These are phyloP conservation scores for Antedon mediterranea DNA, from an alignment of 53 echinoderm and acorn worm genomes.

Conservation along the genomic window DNA sequence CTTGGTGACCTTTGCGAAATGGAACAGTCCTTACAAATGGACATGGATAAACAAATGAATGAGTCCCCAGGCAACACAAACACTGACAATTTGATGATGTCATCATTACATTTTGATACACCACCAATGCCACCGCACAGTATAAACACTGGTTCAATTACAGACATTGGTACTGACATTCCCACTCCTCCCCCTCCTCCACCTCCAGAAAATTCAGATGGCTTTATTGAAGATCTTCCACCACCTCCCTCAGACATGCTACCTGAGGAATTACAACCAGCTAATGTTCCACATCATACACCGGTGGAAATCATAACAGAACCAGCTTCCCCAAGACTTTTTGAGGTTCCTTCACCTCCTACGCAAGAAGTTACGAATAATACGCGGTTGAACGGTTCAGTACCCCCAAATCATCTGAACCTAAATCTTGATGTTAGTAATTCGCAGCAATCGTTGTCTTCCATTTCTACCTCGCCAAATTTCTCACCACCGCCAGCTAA, in stretches of 20 bases:
- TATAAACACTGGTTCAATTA: too few species aligned
- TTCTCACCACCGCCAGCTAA: background rate
- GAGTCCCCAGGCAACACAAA: slow-evolving; percentile 14
- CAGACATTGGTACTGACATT: background rate
- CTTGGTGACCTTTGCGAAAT: slow-evolving; percentile 92
- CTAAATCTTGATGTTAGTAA: background rate
- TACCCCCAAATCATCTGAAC: background rate
- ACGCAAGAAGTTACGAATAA: background rate
- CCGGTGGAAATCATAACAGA: slow-evolving; percentile 6
- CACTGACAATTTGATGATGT: slow-evolving; percentile 2
- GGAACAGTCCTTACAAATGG: slow-evolving; percentile 60
- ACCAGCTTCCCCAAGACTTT: background rate
- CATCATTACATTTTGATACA: slow-evolving; percentile 9
- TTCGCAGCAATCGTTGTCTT: background rate
- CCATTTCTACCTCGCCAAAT: slow-evolving; percentile 5
- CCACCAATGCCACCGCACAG: slow-evolving; percentile 35
- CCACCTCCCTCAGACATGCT: slow-evolving; percentile 22
- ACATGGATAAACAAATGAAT: slow-evolving; percentile 28
- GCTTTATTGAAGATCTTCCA: slow-evolving; percentile 18
- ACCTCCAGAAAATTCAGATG: slow-evolving; percentile 2
- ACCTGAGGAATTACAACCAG: background rate
- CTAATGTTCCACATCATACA: background rate
- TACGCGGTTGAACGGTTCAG: background rate
- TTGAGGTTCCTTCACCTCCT: slow-evolving; percentile 2
- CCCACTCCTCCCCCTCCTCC: slow-evolving; percentile 22